Evolutionary conservation across 2,888 invertebrate species (phyloP), one percentile per base, ranked within the genome.

Genomic region (Camponotus fellah): DNA sequence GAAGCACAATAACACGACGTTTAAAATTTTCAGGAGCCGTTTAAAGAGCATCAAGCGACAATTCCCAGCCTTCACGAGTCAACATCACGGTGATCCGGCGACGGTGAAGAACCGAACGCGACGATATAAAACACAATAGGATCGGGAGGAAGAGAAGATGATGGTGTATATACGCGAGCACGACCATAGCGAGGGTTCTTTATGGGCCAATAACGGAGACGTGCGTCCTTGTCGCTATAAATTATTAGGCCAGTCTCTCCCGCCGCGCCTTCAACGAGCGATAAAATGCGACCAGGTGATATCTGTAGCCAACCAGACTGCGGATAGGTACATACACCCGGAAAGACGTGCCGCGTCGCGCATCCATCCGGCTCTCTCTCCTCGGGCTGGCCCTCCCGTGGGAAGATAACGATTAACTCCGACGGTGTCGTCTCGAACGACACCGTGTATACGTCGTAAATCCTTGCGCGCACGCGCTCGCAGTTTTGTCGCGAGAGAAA

Each of bases 181-280:
- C 66, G 64, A 65, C 40, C 84, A 46, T 77, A 74, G 69, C 84
- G 84, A 77, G 91, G 91, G 90, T 93, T 90, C 92, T 94, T 94
- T 93, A 94, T 94, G 91, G 91, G 87, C 91, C 93, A 94, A 94
- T 94, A 94, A 94, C 92, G 83, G 87, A 49, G 86, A 82, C 88
- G 89, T 89, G 93, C 88, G 91, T 93, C 92, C 77, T 92, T 93
- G 93, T 92, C 91, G 91, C 89, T 91, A 91, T 94, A 93, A 94
- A 94, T 94, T 94, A 93, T 94, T 93, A 91, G 92, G 88, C 84
- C 86, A 64, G 66, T 82, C 69, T 68, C 56, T 75, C n/a, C 65
- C 26, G 65, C 34, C 58, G 56, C 49, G 64, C 8, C 65, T 49
- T 34, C 65, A 26, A 76, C 17, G 81, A 69, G 79, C 89, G 89